Percentiles rank a stretch among this genome's conserved stretches.
phyloP scores from a whole-genome alignment of 2,888 invertebrate species.

The Cataglyphis cursor region DNA sequence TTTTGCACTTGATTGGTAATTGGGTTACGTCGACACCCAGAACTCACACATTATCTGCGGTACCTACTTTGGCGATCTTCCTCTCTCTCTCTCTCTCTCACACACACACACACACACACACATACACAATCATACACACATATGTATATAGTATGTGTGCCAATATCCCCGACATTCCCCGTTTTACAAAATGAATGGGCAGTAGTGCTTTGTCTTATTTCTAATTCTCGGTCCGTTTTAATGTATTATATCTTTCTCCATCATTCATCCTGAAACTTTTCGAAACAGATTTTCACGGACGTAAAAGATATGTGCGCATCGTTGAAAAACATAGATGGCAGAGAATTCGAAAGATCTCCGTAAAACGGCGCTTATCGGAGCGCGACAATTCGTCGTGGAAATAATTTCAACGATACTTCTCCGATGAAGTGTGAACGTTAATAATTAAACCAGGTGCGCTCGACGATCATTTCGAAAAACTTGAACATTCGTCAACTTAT shows the following conservation, averaged over 20 bases:
- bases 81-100: too few species aligned
- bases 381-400: background rate
- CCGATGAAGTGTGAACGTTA: background rate
- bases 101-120: background rate
- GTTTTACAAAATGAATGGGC: conserved; percentile 48
- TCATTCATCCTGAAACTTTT: conserved; percentile 5
- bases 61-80: conserved; percentile 14
- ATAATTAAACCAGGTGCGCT: conserved; percentile 31
- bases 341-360: background rate
- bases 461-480: conserved; percentile 48
- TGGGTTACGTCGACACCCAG: conserved; percentile 36
- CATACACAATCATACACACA: too few species aligned
- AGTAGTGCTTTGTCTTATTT: conserved; percentile 45
- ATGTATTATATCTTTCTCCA: conserved; percentile 9
- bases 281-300: conserved; percentile 38
- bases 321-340: background rate
- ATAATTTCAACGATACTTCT: background rate
- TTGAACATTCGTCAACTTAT: conserved; percentile 50
- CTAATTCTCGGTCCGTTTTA: conserved; percentile 31
- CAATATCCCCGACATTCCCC: conserved; percentile 25
- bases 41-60: conserved; percentile 5
- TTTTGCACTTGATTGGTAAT: conserved; percentile 10
- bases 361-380: conserved; percentile 15
- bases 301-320: conserved; percentile 40
- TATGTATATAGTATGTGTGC: background rate